Percentiles rank a stretch among this genome's conserved stretches.
Evolutionary conservation across 2,888 invertebrate genomes (phyloP).

Genomic region (Gymnoscelis rufifasciata): DNA sequence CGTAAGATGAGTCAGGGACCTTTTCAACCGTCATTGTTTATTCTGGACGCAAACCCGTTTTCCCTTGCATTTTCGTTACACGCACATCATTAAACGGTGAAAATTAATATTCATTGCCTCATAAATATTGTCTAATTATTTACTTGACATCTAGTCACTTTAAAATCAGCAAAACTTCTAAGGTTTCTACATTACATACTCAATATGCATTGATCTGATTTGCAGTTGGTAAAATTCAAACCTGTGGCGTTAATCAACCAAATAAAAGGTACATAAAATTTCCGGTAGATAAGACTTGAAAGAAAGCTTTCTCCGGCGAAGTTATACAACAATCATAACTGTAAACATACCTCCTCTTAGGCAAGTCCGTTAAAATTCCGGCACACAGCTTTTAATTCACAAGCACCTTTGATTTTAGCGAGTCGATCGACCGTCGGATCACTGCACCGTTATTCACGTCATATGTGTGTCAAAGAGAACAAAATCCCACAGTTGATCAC

Average conservation of each 20-base stretch:
- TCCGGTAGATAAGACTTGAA: conserved; percentile 37
- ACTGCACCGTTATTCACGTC: conserved; percentile 73
- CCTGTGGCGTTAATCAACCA: conserved; percentile 3
- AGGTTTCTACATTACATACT: conserved; percentile 15
- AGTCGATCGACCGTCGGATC: conserved; percentile 69
- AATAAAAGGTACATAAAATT: conserved; percentile 25
- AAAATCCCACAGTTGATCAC: conserved; percentile 54
- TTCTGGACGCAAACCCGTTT: conserved; percentile 64
- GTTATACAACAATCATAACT: conserved; percentile 75
- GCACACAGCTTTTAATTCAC: conserved; percentile 68
- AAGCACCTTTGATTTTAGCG: conserved; percentile 73
- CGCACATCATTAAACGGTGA: conserved; percentile 36
- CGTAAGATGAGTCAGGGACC: conserved; percentile 68
- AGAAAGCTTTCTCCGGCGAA: conserved; percentile 54
- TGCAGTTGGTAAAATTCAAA: background rate
- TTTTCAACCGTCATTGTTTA: conserved; percentile 68
- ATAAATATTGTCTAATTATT: conserved; percentile 39
- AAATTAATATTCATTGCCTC: conserved; percentile 53
- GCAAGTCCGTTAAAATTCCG: conserved; percentile 77
- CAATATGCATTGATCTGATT: conserved; percentile 1
- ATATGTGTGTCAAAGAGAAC: conserved; percentile 73
- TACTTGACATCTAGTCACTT: conserved; percentile 34
- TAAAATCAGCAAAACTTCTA: too few relatives aligned
- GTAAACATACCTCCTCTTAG: conserved; percentile 74
- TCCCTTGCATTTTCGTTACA: conserved; percentile 52